Conservation (phyloP, 2,113 vertebrate species). For the Progne subis region DNA sequence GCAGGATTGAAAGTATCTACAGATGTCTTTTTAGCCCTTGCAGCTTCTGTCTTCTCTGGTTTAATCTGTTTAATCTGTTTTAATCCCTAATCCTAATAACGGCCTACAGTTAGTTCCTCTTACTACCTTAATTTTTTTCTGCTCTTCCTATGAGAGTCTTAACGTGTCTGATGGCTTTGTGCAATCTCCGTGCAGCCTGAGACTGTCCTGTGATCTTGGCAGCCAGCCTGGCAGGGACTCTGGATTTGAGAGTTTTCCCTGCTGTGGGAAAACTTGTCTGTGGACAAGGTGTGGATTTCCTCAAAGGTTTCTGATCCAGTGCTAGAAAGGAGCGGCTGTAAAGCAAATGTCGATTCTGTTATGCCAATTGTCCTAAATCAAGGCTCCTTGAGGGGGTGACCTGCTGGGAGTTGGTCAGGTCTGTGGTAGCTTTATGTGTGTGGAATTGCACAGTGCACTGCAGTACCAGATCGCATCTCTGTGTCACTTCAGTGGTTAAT, state of each 20-base stretch:
- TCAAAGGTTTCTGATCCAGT: not conserved
- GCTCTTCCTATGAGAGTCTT: not conserved
- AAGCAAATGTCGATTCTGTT: not conserved
- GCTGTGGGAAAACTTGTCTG: not conserved
- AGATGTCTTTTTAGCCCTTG: not conserved
- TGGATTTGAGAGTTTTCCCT: not conserved
- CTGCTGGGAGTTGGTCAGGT: not conserved
- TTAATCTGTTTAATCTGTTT: conserved; percentile 42
- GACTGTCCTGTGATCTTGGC: not conserved
- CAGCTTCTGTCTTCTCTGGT: not conserved
- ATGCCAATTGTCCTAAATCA: not conserved
- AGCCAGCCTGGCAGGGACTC: not conserved
- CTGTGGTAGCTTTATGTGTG: rapidly evolving
- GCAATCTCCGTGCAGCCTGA: not conserved
- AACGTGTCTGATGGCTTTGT: not conserved
- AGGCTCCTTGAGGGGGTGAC: not conserved
- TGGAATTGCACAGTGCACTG: not conserved
- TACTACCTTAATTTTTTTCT: not conserved
- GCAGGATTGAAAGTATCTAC: not conserved
- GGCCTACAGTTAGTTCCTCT: not conserved
- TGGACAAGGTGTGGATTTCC: not conserved
- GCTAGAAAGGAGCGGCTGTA: not conserved
- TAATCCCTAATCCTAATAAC: conserved; percentile 23
- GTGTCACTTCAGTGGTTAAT: not conserved
- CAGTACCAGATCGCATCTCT: not conserved